Evolutionary conservation across 1,140 invertebrate species (phyloP).

Genomic region (Semibalanus balanoides): DNA sequence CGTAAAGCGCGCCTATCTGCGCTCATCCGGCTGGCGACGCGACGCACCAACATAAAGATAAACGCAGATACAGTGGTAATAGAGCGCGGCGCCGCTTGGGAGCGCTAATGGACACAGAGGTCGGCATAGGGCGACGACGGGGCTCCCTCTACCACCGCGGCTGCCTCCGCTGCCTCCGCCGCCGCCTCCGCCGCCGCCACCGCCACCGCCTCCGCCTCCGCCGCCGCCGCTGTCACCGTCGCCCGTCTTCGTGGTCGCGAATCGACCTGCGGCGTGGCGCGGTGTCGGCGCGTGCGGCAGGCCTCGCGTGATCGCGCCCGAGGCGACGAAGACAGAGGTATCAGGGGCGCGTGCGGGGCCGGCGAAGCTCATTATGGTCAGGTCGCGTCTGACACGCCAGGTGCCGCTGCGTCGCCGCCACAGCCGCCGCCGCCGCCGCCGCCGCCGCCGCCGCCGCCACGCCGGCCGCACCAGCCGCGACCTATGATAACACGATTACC

Average conservation of each 20-base stretch:
- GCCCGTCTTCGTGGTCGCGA: too few relatives aligned
- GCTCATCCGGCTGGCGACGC: background rate
- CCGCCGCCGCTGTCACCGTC: too few relatives aligned
- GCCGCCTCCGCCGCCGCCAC: too few relatives aligned
- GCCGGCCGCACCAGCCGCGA: background rate
- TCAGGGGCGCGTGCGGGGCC: background rate
- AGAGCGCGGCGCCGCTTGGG: background rate
- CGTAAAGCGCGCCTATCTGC: background rate
- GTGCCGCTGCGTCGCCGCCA: too few relatives aligned
- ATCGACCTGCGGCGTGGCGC: background rate
- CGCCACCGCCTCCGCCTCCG: too few relatives aligned
- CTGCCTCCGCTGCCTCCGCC: too few relatives aligned
- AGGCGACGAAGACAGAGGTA: constrained; percentile 1
- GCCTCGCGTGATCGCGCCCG: background rate
- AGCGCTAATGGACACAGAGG: background rate
- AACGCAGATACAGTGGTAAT: background rate
- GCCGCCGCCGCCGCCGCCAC: too few relatives aligned
- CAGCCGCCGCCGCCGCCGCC: too few relatives aligned
- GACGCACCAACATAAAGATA: background rate
- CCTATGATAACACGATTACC: background rate
- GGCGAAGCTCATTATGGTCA: background rate
- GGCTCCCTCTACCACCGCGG: too few relatives aligned
- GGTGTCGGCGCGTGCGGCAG: background rate
- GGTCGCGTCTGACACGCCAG: background rate
- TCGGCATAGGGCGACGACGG: too few relatives aligned